Base-by-base conservation (phyloP, 2,797 vertebrate genomes). In the Arrhamphus sclerolepis region DNA sequence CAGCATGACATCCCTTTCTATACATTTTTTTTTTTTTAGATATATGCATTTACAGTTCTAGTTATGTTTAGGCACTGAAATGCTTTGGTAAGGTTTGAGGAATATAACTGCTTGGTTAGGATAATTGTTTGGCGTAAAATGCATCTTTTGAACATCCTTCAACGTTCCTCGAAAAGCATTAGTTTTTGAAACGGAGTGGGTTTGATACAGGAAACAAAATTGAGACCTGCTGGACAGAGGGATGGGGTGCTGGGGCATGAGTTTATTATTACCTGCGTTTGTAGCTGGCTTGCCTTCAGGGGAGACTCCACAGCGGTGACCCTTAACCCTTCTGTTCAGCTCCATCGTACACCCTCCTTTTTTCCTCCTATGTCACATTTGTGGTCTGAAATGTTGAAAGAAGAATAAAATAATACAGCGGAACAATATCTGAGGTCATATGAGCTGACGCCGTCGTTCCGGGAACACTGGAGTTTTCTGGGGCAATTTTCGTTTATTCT, bases 341-440 rank as follows among this genome's bases (percentile, higher is more conserved):
- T 65, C 53, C 51, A 29, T 29, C 42, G 3, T 48, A 24, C 1
- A 7, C 53, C 44, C 2, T 11, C 68, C 14, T 5, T 44, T 49
- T 46, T 46, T 66, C 59, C 40, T 62, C 62, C n/a, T 17, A 16
- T 51, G 55, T 75, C 21, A 1, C 26, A 49, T 75, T 82, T 79
- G 75, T 1, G 49, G 67, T 76, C 54, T 41, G 39, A 74, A 81
- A 85, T 72, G 65, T 70, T 74, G 71, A 78, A 84, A 78, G 56
- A 39, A 77, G 76, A 82, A 72, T 77, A 80, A 83, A 86, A 75
- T 58, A 75, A 66, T 66, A 75, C 69, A 74, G 60, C 34, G 59
- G 83, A 85, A 78, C 72, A 68, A 82, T 76, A 77, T 81, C 61
- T 84, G 85, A 86, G 75, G 68, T 81, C 81, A 86, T 87, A 54